A percentile compares a stretch with the other conserved stretches of the same genome.
phyloP scores from a whole-genome alignment of 2,888 invertebrate genomes.

The Ethmia dodecea region DNA sequence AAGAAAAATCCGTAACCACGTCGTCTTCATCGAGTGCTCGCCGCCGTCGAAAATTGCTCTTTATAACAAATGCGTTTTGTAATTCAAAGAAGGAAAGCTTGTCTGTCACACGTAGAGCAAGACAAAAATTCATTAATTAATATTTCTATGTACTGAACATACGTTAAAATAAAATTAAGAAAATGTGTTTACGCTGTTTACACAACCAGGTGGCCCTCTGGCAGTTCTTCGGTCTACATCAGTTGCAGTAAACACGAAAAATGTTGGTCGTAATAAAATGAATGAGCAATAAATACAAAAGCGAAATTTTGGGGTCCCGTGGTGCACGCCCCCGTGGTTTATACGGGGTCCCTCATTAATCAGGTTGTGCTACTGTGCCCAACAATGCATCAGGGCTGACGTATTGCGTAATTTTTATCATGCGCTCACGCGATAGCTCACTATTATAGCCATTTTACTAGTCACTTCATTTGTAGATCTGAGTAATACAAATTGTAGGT shows the following conservation, averaged over 20 bases:
- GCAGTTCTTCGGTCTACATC: constrained; percentile 15
- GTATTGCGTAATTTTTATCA: constrained; percentile 58
- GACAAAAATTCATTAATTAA: constrained; percentile 17
- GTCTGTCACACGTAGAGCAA: constrained; percentile 30
- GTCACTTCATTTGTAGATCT: constrained; percentile 5
- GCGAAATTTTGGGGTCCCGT: constrained; percentile 41
- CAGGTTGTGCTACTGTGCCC: constrained; percentile 29
- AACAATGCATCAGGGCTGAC: constrained; percentile 45
- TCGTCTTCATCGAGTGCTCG: constrained; percentile 38
- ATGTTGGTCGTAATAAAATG: constrained; percentile 47
- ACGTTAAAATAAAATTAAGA: background rate
- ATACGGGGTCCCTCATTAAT: constrained; percentile 53
- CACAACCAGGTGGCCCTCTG: too few relatives aligned
- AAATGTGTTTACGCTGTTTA: too few relatives aligned
- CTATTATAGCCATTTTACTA: constrained; percentile 2
- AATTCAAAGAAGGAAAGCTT: constrained; percentile 35
- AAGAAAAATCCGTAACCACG: constrained; percentile 38
- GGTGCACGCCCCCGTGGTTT: constrained; percentile 37
- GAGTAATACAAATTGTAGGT: too few relatives aligned
- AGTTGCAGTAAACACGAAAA: constrained; percentile 33
- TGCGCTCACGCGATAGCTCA: constrained; percentile 14
- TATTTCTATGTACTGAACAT: background rate
- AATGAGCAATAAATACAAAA: constrained; percentile 56
- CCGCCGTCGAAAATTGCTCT: too few relatives aligned
- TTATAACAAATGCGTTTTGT: constrained; percentile 46